Evolutionary conservation across 2,888 invertebrate genomes (phyloP).

Genomic region (Allacma fusca): DNA sequence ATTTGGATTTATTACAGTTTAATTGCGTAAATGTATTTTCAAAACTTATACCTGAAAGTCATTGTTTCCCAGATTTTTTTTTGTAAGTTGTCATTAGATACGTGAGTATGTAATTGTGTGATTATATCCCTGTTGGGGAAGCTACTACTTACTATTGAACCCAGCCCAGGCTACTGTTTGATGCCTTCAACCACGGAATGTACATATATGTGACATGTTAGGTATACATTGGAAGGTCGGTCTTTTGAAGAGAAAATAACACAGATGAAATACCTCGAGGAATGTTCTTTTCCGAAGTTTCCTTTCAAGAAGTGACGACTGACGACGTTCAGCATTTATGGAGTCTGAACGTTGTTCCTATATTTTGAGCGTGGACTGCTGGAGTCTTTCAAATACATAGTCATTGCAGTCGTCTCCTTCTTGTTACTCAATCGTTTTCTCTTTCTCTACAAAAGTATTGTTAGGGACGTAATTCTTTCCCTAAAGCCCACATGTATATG

Average conservation of each 20-base stretch:
- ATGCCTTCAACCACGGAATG: no score
- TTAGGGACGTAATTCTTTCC: neutral
- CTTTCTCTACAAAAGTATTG: neutral
- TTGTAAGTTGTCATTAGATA: no score
- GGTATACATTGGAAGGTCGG: neutral
- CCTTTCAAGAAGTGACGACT: neutral
- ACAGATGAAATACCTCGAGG: constrained; percentile 25
- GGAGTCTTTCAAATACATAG: neutral
- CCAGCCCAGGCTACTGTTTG: no score
- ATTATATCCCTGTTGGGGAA: no score
- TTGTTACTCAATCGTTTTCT: constrained; percentile 6
- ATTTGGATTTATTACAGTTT: no score
- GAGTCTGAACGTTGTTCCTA: no score
- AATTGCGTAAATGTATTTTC: no score
- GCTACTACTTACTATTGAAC: no score
- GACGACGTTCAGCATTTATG: neutral
- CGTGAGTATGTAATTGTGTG: no score
- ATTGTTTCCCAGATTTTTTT: no score
- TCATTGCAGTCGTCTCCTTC: neutral
- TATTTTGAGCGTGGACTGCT: neutral
- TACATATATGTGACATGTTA: neutral
- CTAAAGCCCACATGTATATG: neutral
- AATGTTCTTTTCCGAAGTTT: neutral
- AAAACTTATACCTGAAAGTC: no score
- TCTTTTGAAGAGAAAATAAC: constrained; percentile 9